Evolutionary conservation across 2,888 invertebrate genomes (phyloP).

Genomic region (Cremastobaeus sp.): DNA sequence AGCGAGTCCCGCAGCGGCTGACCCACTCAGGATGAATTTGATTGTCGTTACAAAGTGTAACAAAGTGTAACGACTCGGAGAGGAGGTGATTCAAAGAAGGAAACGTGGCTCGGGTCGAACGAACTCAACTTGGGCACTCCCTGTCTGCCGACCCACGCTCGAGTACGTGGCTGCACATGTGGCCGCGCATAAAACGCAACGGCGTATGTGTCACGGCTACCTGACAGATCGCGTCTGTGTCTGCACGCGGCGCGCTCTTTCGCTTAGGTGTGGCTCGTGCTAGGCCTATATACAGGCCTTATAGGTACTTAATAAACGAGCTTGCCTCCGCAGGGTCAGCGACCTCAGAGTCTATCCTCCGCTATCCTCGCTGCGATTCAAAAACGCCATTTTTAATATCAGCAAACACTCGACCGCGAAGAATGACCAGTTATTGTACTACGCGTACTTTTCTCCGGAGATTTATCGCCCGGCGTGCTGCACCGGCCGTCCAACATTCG

Average conservation of each 20-base stretch:
- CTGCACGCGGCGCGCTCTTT: conserved; percentile 54
- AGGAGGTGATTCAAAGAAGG: conserved; percentile 36
- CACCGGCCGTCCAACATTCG: conserved; percentile 25
- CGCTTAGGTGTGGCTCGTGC: conserved; percentile 67
- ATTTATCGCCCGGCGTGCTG: conserved; percentile 21
- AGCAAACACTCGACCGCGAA: conserved; percentile 17
- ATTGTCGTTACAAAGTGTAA: conserved; percentile 25
- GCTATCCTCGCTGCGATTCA: conserved; percentile 3
- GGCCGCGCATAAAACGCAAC: conserved; percentile 70
- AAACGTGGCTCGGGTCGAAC: conserved; percentile 38
- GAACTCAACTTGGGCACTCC: conserved; percentile 71
- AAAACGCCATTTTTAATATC: conserved; percentile 8
- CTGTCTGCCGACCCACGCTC: conserved; percentile 75
- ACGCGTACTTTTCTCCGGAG: conserved; percentile 13
- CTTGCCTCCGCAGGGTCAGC: conserved; percentile 67
- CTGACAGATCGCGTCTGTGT: conserved; percentile 74
- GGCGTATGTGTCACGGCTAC: conserved; percentile 65
- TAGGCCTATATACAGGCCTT: conserved; percentile 50
- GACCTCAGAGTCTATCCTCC: conserved; percentile 63
- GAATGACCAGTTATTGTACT: conserved; percentile 29
- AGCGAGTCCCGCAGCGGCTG: conserved; percentile 16
- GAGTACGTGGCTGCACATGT: conserved; percentile 58
- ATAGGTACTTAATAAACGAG: conserved; percentile 67
- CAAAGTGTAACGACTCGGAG: conserved; percentile 38
- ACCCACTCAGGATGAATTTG: conserved; percentile 42